Evolutionary conservation across 2,113 vertebrate genomes (phyloP).

Genomic region (Colinus virginianus): DNA sequence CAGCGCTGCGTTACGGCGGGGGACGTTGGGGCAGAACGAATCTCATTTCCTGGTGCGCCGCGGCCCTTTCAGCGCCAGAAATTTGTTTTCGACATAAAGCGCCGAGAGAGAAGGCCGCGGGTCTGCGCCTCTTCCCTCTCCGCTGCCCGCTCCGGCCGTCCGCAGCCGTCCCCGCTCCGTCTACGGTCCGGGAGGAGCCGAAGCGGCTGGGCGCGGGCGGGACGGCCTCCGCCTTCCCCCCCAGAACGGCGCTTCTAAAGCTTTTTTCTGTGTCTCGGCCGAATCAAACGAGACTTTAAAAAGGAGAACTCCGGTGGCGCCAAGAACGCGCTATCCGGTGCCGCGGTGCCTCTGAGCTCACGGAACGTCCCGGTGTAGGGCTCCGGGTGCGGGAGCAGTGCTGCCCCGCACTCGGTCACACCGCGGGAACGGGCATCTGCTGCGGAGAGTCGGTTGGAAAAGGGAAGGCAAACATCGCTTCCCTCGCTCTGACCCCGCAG

Average conservation of each 20-base stretch:
- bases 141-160: neutral
- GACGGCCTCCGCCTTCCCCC: neutral
- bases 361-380: too few species aligned
- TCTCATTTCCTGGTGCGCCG: constrained; percentile 79
- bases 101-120: too few species aligned
- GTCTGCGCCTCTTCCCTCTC: neutral
- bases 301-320: neutral
- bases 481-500: too few species aligned
- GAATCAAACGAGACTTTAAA: neutral
- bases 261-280: neutral
- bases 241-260: neutral
- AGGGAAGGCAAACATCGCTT: neutral
- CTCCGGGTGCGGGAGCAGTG: too few species aligned
- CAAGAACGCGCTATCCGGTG: too few species aligned
- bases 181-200: too few species aligned
- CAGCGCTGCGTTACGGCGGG: constrained; percentile 82
- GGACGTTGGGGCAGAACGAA: constrained; percentile 87
- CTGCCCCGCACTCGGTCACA: neutral
- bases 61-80: constrained; percentile 11
- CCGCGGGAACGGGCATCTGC: neutral
- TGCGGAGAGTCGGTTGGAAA: neutral
- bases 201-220: too few species aligned
- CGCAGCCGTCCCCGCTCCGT: too few species aligned
- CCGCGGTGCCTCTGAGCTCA: too few species aligned
- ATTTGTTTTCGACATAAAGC: constrained; percentile 44